Percentiles rank a stretch among this genome's conserved stretches.
These are phyloP conservation scores for Eulemur albifrons DNA, from an alignment of 2,797 vertebrate genomes.

Conservation along the genomic window DNA sequence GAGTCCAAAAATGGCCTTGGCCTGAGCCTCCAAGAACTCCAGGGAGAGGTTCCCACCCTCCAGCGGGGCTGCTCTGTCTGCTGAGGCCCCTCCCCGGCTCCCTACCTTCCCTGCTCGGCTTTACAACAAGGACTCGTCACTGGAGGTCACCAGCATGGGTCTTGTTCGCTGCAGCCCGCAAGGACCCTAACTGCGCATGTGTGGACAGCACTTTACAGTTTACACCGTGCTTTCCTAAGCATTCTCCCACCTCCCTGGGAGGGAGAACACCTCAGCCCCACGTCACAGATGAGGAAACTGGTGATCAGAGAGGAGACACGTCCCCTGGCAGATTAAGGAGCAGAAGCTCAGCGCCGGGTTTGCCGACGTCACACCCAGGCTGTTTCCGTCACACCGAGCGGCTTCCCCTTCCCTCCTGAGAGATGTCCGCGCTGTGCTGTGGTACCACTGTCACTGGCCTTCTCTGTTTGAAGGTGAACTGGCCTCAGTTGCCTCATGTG, in stretches of 20 bases:
- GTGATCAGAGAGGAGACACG: background rate
- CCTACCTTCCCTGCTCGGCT: background rate
- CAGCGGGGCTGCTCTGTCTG: background rate
- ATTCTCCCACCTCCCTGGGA: background rate
- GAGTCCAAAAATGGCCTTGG: background rate
- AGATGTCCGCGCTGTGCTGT: background rate
- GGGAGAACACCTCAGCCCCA: background rate
- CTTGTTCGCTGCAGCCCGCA: background rate
- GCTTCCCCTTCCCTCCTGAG: background rate
- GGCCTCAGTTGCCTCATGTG: background rate
- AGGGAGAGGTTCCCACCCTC: background rate
- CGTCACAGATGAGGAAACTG: background rate
- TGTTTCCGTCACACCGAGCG: background rate
- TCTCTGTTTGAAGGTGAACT: background rate
- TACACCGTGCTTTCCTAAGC: background rate
- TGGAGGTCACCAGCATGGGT: background rate
- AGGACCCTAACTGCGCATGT: background rate
- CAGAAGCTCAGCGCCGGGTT: background rate
- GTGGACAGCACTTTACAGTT: background rate
- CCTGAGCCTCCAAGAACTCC: background rate
- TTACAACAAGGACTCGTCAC: background rate
- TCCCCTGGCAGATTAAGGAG: background rate
- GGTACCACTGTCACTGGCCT: accelerated
- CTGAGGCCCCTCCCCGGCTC: background rate
- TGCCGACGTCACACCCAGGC: background rate